Conservation (phyloP, 2,888 invertebrate species). For the Smittia aterrima region DNA sequence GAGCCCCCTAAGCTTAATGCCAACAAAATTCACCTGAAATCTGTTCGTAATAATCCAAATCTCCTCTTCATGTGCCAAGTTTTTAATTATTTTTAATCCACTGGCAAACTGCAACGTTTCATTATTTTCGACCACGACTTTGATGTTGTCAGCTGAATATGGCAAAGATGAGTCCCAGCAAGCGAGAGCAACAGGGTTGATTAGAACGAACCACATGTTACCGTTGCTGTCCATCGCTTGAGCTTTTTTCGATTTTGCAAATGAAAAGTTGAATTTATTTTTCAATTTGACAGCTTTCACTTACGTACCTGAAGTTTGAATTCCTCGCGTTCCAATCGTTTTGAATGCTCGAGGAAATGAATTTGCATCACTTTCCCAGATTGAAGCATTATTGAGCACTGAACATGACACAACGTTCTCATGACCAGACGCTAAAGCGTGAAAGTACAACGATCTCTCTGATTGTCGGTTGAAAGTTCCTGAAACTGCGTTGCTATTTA, state of each 20-base stretch:
- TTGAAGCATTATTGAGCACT: constrained; percentile 57
- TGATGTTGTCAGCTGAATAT: constrained; percentile 29
- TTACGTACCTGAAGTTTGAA: constrained; percentile 44
- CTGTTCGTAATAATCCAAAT: constrained; percentile 28
- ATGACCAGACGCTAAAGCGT: constrained; percentile 62
- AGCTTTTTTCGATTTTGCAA: not conserved
- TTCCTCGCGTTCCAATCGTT: constrained; percentile 33
- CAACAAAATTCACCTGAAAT: constrained; percentile 26
- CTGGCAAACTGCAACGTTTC: constrained; percentile 24
- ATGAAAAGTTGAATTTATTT: not conserved
- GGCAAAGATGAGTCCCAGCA: constrained; percentile 65
- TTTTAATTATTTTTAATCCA: constrained; percentile 27
- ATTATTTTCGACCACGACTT: constrained; percentile 23
- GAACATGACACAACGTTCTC: constrained; percentile 62
- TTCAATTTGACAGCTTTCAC: constrained; percentile 26
- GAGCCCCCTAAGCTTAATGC: no score
- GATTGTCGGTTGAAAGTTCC: constrained; percentile 55
- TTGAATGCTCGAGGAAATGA: constrained; percentile 57
- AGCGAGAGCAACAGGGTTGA: constrained; percentile 65
- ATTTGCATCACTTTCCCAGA: constrained; percentile 54
- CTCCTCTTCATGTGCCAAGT: constrained; percentile 8
- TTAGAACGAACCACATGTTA: constrained; percentile 60
- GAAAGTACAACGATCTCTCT: constrained; percentile 60
- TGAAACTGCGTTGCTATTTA: constrained; percentile 54
- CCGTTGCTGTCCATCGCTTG: constrained; percentile 45